Percentiles rank a stretch among this genome's conserved stretches.
Conservation (phyloP, 37 sponge, comb jelly and placozoan species). For the Oscarella lobularis region DNA sequence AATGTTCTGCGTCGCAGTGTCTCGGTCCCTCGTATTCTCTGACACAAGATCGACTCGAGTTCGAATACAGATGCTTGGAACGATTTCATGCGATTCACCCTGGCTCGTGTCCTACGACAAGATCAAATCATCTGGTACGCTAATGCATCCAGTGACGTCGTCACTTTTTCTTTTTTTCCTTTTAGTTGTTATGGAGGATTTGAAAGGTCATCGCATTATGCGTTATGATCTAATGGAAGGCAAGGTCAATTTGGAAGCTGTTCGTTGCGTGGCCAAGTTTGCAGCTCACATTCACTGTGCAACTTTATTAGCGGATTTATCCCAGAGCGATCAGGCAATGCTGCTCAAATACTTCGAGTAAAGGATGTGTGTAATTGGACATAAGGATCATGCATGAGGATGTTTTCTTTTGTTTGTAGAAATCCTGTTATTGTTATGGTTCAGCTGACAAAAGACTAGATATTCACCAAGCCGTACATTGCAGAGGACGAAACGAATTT, state of each 20-base stretch:
- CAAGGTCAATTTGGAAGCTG: not conserved
- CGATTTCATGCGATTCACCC: constrained; percentile 3
- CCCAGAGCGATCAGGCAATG: not conserved
- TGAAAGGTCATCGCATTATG: not conserved
- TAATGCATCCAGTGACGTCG: not conserved
- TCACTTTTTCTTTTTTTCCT: too few relatives aligned
- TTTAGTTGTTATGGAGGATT: constrained; percentile 10
- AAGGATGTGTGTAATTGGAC: not conserved
- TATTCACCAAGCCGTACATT: constrained; percentile 3
- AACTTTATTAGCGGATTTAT: too few relatives aligned
- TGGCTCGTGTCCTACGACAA: constrained; percentile 3
- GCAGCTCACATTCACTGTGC: not conserved
- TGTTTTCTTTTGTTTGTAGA: too few relatives aligned
- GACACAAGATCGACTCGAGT: constrained; percentile 8
- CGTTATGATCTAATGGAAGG: constrained; percentile 8
- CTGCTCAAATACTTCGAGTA: not conserved
- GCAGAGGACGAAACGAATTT: constrained; percentile 4
- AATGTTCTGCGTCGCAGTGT: not conserved
- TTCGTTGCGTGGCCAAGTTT: not conserved
- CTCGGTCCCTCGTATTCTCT: constrained; percentile 13
- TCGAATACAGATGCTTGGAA: not conserved
- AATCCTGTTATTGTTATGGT: constrained; percentile 15
- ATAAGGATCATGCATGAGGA: too few relatives aligned
- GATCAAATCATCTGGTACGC: not conserved
- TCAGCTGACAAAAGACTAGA: not conserved